Conservation (phyloP, 2,888 invertebrate genomes). For the Pseudolycoriella hygida region DNA sequence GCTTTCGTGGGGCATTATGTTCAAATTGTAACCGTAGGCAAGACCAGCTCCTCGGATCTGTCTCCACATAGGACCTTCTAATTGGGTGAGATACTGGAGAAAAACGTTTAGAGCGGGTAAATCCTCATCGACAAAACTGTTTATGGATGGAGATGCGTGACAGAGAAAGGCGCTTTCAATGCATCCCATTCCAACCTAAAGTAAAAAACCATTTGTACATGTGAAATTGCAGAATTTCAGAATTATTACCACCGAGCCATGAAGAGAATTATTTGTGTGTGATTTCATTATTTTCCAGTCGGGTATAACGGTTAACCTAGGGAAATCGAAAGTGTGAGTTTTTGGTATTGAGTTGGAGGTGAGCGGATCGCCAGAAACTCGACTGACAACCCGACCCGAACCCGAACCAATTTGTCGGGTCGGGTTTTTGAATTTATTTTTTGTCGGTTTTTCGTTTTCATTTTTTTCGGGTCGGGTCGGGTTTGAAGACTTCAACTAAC, state of each 20-base stretch:
- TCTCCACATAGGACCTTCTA: constrained; percentile 69
- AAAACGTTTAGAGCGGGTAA: constrained; percentile 59
- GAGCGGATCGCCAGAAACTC: too few relatives aligned
- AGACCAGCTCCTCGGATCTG: constrained; percentile 73
- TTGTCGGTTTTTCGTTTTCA: too few relatives aligned
- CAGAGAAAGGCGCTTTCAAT: constrained; percentile 60
- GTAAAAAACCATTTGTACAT: too few relatives aligned
- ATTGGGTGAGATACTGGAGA: constrained; percentile 58
- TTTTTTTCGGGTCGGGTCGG: too few relatives aligned
- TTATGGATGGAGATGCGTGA: constrained; percentile 48
- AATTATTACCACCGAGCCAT: constrained; percentile 11
- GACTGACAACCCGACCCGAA: too few relatives aligned
- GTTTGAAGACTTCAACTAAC: too few relatives aligned
- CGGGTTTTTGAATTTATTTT: too few relatives aligned
- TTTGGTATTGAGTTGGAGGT: too few relatives aligned
- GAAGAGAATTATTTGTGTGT: constrained; percentile 20
- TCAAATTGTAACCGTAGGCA: constrained; percentile 60
- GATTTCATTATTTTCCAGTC: constrained; percentile 16
- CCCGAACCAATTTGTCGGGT: too few relatives aligned
- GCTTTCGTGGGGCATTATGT: constrained; percentile 45
- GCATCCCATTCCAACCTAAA: constrained; percentile 50
- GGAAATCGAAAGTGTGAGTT: constrained; percentile 10
- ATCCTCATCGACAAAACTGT: constrained; percentile 41
- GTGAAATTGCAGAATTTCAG: too few relatives aligned
- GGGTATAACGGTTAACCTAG: constrained; percentile 13